Evolutionary conservation across 2,888 invertebrate genomes (phyloP), one percentile per base, ranked within the genome.

Genomic region (Mayetiola destructor): DNA sequence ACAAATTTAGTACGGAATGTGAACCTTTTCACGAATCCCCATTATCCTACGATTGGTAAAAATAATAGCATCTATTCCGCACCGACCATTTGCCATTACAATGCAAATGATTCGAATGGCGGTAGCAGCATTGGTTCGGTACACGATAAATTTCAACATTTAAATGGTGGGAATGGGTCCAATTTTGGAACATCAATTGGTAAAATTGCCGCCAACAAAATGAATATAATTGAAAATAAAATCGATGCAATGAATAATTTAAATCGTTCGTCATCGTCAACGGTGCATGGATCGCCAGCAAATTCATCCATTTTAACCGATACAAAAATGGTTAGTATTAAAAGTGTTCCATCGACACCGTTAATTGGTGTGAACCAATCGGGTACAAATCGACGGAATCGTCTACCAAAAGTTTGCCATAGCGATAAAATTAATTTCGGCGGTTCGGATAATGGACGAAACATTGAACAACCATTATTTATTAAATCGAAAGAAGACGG

Each of bases 141-240:
- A 61, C 55, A 60, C 52, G 58, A 61, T 57, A 58, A 59, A 42
- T 61, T 58, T 52, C 53, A 42, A 40, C 52, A 36, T n/a, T n/a
- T n/a, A n/a, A 56, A 39, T 35, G 6, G 52, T 32, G 20, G 52
- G 53, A 21, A 36, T 42, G 39, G 40, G 27, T 42, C 35, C 29
- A 36, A 40, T 35, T 37, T 37, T 29, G 35, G 40, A 23, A 20
- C 29, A n/a, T 56, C 56, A 20, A 57, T 55, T 53, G 58, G 32
- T 35, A 52, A 48, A 35, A 36, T 27, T 23, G 10, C 56, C 42
- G 55, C 60, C 59, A 60, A 57, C 59, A 68, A 69, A 69, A 71
- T 73, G 61, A 72, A 72, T 61, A 72, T 72, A 53, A 73, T 68
- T 56, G 73, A 73, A 62, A 72, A 72, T 63, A 68, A 68, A 66